phyloP scores from a whole-genome alignment of 2,113 vertebrate genomes.

The Nestor notabilis region DNA sequence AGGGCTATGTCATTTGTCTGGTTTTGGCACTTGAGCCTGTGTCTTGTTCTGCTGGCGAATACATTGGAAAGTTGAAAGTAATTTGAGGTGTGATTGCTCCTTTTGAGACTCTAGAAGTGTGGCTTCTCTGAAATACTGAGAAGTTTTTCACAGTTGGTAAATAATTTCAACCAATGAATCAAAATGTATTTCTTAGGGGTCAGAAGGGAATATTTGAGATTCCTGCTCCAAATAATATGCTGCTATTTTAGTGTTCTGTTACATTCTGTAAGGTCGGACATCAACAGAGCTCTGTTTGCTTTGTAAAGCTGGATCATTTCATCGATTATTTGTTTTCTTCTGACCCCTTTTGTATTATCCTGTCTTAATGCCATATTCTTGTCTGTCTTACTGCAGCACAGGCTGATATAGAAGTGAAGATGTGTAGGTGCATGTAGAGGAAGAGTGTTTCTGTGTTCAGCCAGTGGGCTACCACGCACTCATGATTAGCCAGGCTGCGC shows the following conservation, averaged over 20 bases:
- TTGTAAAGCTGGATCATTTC: neutral
- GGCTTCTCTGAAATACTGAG: neutral
- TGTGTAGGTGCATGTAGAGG: accelerated
- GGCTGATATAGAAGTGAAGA: neutral
- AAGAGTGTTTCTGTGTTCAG: neutral
- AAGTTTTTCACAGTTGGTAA: neutral
- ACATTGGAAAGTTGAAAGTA: neutral
- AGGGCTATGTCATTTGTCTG: neutral
- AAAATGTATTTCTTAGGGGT: neutral
- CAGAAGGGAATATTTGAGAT: neutral
- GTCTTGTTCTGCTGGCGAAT: neutral
- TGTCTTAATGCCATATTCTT: neutral
- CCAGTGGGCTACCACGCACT: neutral
- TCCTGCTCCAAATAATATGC: neutral
- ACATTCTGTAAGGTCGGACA: neutral
- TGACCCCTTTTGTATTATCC: neutral
- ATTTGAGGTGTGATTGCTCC: neutral
- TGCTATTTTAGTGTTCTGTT: neutral
- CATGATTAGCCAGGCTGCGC: neutral
- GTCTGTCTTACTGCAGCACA: neutral
- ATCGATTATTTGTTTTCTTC: neutral
- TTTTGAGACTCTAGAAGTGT: neutral
- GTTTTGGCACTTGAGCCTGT: neutral
- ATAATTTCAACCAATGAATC: neutral
- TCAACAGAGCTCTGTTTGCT: neutral